These are phyloP conservation scores for Furcifer pardalis DNA, from an alignment of 2,797 vertebrate genomes.

Conservation along the genomic window DNA sequence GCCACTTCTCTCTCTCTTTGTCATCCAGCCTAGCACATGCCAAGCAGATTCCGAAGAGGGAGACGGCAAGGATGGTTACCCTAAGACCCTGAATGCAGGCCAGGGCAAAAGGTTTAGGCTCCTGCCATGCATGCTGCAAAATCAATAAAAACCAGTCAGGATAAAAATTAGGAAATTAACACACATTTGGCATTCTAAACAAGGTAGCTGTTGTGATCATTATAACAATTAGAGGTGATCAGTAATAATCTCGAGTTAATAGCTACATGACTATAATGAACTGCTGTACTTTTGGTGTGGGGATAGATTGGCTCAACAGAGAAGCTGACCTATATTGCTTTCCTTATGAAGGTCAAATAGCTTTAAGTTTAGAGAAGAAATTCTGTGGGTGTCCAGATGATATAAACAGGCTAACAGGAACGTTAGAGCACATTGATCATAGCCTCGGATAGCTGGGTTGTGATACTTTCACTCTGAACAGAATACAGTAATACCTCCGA, in stretches of 20 bases:
- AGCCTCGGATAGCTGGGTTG: background rate
- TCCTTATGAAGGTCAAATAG: background rate
- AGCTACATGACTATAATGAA: background rate
- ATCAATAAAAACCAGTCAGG: background rate
- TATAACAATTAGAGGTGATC: background rate
- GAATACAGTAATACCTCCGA: no score
- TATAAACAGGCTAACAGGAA: background rate
- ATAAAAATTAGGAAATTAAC: background rate
- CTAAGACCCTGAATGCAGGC: background rate
- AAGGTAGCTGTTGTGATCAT: background rate
- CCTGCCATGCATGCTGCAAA: background rate
- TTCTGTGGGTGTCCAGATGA: background rate
- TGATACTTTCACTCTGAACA: background rate
- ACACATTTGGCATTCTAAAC: background rate
- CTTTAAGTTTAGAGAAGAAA: background rate
- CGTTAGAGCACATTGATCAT: background rate
- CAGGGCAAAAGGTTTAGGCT: background rate
- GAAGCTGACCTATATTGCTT: no score
- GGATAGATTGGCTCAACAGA: background rate
- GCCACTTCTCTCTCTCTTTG: constrained; percentile 8
- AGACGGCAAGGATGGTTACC: background rate
- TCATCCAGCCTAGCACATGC: constrained; percentile 20
- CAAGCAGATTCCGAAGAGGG: constrained; percentile 30
- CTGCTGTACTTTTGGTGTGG: background rate
- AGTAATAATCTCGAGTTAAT: background rate